Evolutionary conservation across 2,113 vertebrate species (phyloP).

Genomic region (Trematocara marginatum): DNA sequence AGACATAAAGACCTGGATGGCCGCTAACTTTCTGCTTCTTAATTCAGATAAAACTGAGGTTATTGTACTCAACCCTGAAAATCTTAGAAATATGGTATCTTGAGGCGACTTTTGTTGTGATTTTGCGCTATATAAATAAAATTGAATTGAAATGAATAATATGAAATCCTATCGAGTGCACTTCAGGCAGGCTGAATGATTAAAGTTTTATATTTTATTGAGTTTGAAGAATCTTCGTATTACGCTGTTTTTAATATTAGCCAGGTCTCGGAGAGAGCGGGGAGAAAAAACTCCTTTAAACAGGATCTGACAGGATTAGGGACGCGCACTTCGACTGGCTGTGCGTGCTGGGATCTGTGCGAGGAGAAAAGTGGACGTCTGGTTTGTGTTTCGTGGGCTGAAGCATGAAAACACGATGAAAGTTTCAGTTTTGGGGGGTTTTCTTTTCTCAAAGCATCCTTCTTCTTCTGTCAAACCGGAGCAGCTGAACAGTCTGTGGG

Average conservation of each 20-base stretch:
- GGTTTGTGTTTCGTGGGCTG: neutral
- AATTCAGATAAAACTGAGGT: too few relatives aligned
- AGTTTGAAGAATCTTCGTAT: neutral
- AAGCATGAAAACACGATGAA: neutral
- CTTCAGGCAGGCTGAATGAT: neutral
- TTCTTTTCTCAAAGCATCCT: neutral
- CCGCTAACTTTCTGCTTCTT: too few relatives aligned
- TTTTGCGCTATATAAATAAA: too few relatives aligned
- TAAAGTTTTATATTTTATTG: rapidly evolving
- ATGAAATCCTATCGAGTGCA: neutral
- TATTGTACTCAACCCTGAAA: too few relatives aligned
- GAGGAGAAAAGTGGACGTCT: neutral
- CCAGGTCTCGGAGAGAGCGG: neutral
- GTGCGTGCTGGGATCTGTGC: neutral
- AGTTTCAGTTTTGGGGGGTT: neutral
- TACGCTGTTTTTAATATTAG: neutral
- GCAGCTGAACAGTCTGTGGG: neutral
- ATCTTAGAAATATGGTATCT: too few relatives aligned
- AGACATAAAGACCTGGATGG: too few relatives aligned
- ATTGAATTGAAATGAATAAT: neutral
- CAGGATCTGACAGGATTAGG: neutral
- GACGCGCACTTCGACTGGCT: neutral
- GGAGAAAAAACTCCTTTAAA: neutral
- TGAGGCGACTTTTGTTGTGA: too few relatives aligned
- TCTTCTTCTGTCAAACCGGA: neutral